A percentile compares a stretch with the other conserved stretches of the same genome.
These are phyloP conservation scores for Sinocyclocheilus grahami DNA, from an alignment of 2,113 vertebrate genomes.

Conservation along the genomic window DNA sequence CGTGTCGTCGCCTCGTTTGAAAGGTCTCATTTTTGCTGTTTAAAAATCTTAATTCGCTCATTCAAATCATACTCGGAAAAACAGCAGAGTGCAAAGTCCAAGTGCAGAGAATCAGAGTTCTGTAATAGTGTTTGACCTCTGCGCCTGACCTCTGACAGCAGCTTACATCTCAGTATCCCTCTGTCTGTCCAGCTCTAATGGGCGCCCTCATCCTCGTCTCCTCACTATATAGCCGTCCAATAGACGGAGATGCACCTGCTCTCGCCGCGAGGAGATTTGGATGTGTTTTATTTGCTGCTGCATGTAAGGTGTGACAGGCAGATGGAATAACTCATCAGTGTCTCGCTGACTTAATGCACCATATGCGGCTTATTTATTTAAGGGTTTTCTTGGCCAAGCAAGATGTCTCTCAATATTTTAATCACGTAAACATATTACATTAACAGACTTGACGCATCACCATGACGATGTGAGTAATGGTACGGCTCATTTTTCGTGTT, in stretches of 20 bases:
- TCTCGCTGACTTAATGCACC: constrained; percentile 8
- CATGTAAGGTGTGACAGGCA: constrained; percentile 11
- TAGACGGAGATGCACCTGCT: constrained; percentile 24
- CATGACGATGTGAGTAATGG: constrained; percentile 4
- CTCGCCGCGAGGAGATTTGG: background rate
- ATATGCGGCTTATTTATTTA: constrained; percentile 28
- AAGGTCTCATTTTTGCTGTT: background rate
- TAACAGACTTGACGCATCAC: background rate
- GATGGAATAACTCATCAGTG: constrained; percentile 28
- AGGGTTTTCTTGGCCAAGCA: constrained; percentile 21
- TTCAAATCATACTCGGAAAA: background rate
- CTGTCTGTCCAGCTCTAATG: constrained; percentile 25
- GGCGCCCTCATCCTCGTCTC: background rate
- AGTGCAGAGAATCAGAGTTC: background rate
- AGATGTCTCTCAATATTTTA: constrained; percentile 37
- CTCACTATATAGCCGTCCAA: background rate
- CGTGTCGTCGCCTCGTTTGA: background rate
- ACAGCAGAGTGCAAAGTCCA: background rate
- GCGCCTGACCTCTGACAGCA: constrained; percentile 20
- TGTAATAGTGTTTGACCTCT: constrained; percentile 29
- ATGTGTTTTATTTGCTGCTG: constrained; percentile 12
- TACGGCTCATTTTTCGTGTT: background rate
- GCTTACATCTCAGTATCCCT: constrained; percentile 25
- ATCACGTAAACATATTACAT: constrained; percentile 21
- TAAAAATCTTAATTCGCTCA: background rate